A percentile compares a stretch with the other conserved stretches of the same genome.
These are phyloP conservation scores for Enteromius trimaculatus DNA, from an alignment of 2,797 vertebrate genomes.

Conservation along the genomic window DNA sequence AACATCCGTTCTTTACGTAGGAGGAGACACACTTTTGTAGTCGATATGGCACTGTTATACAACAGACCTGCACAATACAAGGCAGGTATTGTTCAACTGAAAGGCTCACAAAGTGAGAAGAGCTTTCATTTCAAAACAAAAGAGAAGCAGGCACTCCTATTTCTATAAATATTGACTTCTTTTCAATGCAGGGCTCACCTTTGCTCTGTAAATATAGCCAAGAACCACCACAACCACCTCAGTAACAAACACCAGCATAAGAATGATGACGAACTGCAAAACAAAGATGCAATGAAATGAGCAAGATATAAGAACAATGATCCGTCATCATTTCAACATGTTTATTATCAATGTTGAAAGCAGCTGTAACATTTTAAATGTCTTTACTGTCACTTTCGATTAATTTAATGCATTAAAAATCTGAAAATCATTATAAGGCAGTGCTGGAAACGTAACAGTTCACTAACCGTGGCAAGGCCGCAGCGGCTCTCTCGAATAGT, in stretches of 20 bases:
- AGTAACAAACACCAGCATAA: slow-evolving; percentile 94
- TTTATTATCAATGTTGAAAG: neutral
- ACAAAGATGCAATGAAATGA: slow-evolving; percentile 42
- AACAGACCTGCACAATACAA: neutral
- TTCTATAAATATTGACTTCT: slow-evolving; percentile 32
- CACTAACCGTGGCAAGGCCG: slow-evolving; percentile 90
- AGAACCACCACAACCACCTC: slow-evolving; percentile 97
- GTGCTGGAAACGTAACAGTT: neutral
- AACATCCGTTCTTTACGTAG: neutral
- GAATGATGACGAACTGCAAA: slow-evolving; percentile 93
- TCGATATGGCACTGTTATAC: neutral
- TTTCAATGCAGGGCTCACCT: slow-evolving; percentile 77
- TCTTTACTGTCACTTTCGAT: neutral
- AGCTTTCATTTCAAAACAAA: slow-evolving; percentile 12
- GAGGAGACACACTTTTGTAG: neutral
- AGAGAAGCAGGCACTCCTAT: slow-evolving; percentile 10
- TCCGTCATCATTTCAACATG: neutral
- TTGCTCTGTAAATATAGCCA: slow-evolving; percentile 96
- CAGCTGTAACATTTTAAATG: neutral
- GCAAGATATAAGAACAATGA: neutral
- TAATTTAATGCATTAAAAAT: neutral
- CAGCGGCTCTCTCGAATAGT: slow-evolving; percentile 96
- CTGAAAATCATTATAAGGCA: neutral
- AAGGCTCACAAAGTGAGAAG: neutral
- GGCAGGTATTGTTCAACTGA: neutral